Percentiles rank a stretch among this genome's conserved stretches.
phyloP scores from a whole-genome alignment of 2,888 invertebrate species.

The Zygogramma bicolorata region DNA sequence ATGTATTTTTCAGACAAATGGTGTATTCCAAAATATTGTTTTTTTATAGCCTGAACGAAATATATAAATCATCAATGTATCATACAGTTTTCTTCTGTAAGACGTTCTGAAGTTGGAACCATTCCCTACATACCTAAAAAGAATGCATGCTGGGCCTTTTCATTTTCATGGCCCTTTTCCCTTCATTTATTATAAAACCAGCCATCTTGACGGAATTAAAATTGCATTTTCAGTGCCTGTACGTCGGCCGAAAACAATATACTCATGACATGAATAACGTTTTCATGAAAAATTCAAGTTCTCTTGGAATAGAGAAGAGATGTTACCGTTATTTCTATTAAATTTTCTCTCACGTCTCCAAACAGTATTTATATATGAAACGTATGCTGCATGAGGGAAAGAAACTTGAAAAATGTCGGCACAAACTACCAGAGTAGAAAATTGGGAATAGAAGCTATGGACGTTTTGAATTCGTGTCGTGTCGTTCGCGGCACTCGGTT shows the following conservation, averaged over 20 bases:
- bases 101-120: not conserved
- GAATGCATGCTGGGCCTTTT: constrained; percentile 3
- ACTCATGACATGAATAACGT: constrained; percentile 30
- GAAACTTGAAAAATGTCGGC: not conserved
- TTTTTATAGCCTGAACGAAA: no score
- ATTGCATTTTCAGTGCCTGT: constrained; percentile 33
- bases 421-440: not conserved
- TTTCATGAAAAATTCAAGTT: constrained; percentile 33
- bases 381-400: constrained; percentile 27
- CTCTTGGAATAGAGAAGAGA: constrained; percentile 11
- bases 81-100: no score
- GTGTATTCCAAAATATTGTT: no score
- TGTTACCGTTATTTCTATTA: constrained; percentile 30
- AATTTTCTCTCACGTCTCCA: constrained; percentile 30
- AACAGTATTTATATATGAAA: constrained; percentile 31
- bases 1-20: no score
- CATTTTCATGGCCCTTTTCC: not conserved
- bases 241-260: constrained; percentile 36
- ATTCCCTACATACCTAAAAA: not conserved
- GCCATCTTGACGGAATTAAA: constrained; percentile 37
- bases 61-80: no score
- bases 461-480: not conserved
- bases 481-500: not conserved
- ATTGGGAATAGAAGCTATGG: not conserved
- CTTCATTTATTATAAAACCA: constrained; percentile 27